A percentile compares a stretch with the other conserved stretches of the same genome.
phyloP scores from a whole-genome alignment of 2,797 vertebrate species.

The Cryptoprocta ferox region DNA sequence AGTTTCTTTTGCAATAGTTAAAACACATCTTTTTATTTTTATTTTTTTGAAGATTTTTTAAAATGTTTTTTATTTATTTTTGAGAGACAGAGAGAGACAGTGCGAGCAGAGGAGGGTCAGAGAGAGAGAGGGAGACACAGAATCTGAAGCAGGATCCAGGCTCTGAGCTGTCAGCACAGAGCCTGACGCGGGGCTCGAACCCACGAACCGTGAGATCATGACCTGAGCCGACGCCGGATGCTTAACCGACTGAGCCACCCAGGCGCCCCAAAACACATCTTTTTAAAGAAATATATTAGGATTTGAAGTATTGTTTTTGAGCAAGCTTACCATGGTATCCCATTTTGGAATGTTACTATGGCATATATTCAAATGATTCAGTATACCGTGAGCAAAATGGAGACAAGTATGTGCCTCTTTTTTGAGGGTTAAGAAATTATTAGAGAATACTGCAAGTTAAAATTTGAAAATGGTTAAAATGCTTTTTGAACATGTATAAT shows the following conservation, averaged over 20 bases:
- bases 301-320: constrained; percentile 6
- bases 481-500: not conserved
- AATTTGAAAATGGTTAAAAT: not conserved
- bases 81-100: too few species aligned
- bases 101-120: too few species aligned
- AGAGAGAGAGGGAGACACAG: too few species aligned
- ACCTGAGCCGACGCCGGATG: too few species aligned
- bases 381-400: not conserved
- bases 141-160: too few species aligned
- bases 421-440: not conserved
- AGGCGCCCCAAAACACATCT: not conserved
- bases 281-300: not conserved
- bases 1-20: not conserved
- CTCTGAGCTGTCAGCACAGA: too few species aligned
- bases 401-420: not conserved
- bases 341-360: not conserved
- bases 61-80: too few species aligned
- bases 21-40: not conserved
- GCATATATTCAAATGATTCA: not conserved
- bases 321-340: not conserved
- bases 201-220: too few species aligned
- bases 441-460: not conserved
- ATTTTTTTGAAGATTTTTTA: too few species aligned
- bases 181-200: too few species aligned
- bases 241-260: too few species aligned